Conservation (phyloP, 1,140 invertebrate species). For the Diachasma alloeum region DNA sequence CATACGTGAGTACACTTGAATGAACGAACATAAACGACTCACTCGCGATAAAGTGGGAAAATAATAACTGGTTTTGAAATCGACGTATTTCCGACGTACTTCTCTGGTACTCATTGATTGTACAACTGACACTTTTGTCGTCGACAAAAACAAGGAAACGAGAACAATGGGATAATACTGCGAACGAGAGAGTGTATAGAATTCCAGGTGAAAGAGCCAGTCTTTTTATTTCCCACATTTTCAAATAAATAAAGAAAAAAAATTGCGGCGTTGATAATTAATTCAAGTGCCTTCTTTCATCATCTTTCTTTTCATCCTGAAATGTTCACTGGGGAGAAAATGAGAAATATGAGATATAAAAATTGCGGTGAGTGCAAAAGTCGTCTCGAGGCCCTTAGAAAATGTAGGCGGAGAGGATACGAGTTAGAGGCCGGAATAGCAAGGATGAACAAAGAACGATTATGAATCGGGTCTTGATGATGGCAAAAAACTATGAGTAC, state of each 20-base stretch:
- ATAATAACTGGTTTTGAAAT: slow-evolving; percentile 3
- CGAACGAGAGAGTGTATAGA: too few species aligned
- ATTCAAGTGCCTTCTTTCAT: background rate
- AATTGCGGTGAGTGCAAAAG: slow-evolving; percentile 25
- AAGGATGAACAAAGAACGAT: slow-evolving; percentile 40
- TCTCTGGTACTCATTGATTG: background rate
- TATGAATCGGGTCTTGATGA: slow-evolving; percentile 49
- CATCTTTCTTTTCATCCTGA: background rate
- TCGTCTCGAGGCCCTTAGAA: slow-evolving; percentile 16
- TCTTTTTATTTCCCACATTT: background rate
- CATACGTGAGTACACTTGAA: slow-evolving; percentile 9
- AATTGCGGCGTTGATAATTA: background rate
- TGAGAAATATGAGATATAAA: slow-evolving; percentile 15
- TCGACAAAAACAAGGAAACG: background rate
- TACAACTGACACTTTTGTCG: background rate
- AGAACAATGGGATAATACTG: background rate
- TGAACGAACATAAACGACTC: background rate
- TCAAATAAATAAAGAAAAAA: background rate
- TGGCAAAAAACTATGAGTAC: slow-evolving; percentile 36
- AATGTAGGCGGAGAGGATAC: background rate
- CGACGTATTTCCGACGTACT: background rate
- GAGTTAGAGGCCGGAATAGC: background rate
- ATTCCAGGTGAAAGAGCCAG: background rate
- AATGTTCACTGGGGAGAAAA: background rate
- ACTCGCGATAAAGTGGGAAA: slow-evolving; percentile 3